Evolutionary conservation across 2,797 vertebrate genomes (phyloP), one percentile per base, ranked within the genome.

Genomic region (Tachyglossus aculeatus): DNA sequence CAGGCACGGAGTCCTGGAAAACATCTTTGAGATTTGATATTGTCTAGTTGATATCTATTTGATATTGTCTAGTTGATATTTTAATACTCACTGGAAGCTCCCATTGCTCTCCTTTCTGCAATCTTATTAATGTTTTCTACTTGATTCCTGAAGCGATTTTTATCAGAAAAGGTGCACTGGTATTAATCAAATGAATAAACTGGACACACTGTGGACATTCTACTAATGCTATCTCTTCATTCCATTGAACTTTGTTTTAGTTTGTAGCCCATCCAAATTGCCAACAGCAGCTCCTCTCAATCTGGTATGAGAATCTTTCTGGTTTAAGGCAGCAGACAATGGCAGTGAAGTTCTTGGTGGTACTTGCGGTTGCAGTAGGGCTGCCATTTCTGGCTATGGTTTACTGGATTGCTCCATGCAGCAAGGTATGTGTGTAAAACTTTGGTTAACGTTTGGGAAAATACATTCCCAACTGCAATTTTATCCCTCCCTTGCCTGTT

Each of bases 231-330:
- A 8, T 32, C 51, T 3, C 18, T 69, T 75, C 47, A 22, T 27
- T 73, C 1, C 7, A 47, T 72, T 64, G 15, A 29, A 67, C 52
- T 73, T 53, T n/a, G 50, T 70, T 38, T 37, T 74, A 99, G 98
- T 99, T 99, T 83, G 98, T 99, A 70, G 98, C 98, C 57, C 98
- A 99, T 87, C 98, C 98, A 9, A 99, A 99, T 90, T 99, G 98
- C 86, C 98, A 99, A 71, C 98, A 99, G 77, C 98, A 99, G 58
- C 95, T 99, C 59, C 93, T 99, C 3, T 97, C 96, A 21, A 99
- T 99, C 80, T 99, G 98, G 98, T 99, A 99, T 2, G 98, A 99
- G 89, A 98, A 96, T 66, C 81, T 99, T 16, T 95, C 98, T 0
- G 97, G 96, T 22, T 90, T 99, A 79, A 91, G 97, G 70, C 98